Evolutionary conservation across 2,113 vertebrate genomes (phyloP), one percentile per base, ranked within the genome.

Genomic region (Zeus faber): DNA sequence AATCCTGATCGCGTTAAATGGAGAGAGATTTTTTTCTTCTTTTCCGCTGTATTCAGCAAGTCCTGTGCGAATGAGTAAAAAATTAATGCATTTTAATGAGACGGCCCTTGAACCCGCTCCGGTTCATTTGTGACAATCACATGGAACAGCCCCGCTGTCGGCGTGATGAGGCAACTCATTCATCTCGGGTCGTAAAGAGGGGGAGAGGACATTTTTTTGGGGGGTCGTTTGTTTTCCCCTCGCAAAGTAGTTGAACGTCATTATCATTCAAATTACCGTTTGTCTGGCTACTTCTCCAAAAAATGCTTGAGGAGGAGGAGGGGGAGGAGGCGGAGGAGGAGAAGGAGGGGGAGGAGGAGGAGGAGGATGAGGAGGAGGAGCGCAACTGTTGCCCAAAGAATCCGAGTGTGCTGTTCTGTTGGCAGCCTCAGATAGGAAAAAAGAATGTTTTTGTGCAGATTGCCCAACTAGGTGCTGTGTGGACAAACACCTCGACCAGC

Each of bases 31-130:
- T 33, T 8, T n/a, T n/a, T n/a, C n/a, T n/a, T n/a, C n/a, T n/a
- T n/a, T n/a, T n/a, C n/a, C 9, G 40, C 33, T 9, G 1, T 39
- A 56, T 27, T 57, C 58, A n/a, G 23, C 6, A 49, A 58, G 57
- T 27, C 49, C 24, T 27, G 3, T 26, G 55, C 49, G 44, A 46
- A 54, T 49, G 40, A 46, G 62, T 61, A 44, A 52, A 71, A 37
- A 70, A 72, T 64, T 14, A 62, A 65, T 77, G 60, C 62, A 64
- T 84, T 68, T 70, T 80, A 82, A 85, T 81, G 67, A 82, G 70
- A 29, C 49, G 45, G 18, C 59, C 70, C 70, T 54, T 77, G 67
- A 80, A 77, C 74, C 65, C 49, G 11, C 71, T 40, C 26, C 35
- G 31, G 73, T 73, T 57, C 58, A 62, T 68, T 62, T 67, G 18